Percentiles rank a stretch among this genome's conserved stretches.
Conservation (phyloP, 2,888 invertebrate species). For the Phrixothrix hirtus region DNA sequence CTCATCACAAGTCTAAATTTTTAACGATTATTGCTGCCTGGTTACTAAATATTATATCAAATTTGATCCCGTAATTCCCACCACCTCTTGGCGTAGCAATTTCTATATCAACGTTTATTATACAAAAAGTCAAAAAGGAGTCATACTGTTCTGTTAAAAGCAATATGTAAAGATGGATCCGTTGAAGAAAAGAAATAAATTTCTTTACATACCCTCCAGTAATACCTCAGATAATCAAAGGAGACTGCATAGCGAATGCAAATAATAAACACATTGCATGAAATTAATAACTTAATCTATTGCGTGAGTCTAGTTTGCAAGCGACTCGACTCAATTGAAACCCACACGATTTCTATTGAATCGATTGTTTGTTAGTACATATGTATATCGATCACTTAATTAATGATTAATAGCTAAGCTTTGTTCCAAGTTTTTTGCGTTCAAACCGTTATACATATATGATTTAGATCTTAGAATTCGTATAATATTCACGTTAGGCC, state of each 20-base stretch:
- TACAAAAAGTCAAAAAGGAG: too few species aligned
- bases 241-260: slow-evolving; percentile 21
- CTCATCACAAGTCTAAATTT: too few species aligned
- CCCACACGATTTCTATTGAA: slow-evolving; percentile 21
- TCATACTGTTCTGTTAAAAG: too few species aligned
- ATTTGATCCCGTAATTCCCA: too few species aligned
- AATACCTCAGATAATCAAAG: slow-evolving; percentile 20
- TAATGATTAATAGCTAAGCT: slow-evolving; percentile 17
- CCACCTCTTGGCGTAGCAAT: too few species aligned
- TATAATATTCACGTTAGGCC: slow-evolving; percentile 4
- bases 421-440: neutral
- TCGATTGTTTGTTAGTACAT: slow-evolving; percentile 13
- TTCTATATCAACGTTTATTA: too few species aligned
- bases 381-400: slow-evolving; percentile 12
- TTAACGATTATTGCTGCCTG: too few species aligned
- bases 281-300: slow-evolving; percentile 28
- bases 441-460: slow-evolving; percentile 5
- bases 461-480: slow-evolving; percentile 15
- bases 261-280: slow-evolving; percentile 20
- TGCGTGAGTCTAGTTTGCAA: slow-evolving; percentile 16
- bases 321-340: slow-evolving; percentile 13
- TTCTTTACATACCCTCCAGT: slow-evolving; percentile 15
- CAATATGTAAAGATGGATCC: too few species aligned
- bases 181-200: slow-evolving; percentile 12
- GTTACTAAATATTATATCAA: too few species aligned